Evolutionary conservation across 2,113 vertebrate genomes (phyloP).

Genomic region (Planiliza haematocheilus): DNA sequence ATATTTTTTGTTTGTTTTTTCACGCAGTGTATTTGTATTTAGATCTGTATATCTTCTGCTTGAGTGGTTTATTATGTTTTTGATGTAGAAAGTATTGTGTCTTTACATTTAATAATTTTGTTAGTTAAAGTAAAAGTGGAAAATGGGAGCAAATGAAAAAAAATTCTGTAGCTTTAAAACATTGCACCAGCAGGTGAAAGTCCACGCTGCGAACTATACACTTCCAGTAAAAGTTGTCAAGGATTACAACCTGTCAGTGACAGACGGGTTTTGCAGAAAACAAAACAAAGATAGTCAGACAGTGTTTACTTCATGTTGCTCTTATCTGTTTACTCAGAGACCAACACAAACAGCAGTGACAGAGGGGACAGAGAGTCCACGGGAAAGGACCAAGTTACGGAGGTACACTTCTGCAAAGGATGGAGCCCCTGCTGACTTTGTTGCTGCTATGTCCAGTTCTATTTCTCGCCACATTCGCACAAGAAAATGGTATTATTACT

Average conservation of each 20-base stretch:
- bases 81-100: too few species aligned
- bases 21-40: too few species aligned
- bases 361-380: slow-evolving; percentile 1
- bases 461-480: slow-evolving; percentile 12
- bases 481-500: slow-evolving; percentile 54
- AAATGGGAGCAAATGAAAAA: too few species aligned
- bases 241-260: slow-evolving; percentile 5
- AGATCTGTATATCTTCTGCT: too few species aligned
- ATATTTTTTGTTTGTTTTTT: too few species aligned
- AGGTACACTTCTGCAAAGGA: slow-evolving; percentile 27
- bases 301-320: slow-evolving; percentile 31
- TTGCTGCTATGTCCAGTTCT: slow-evolving; percentile 52
- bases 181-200: slow-evolving; percentile 18
- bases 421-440: slow-evolving; percentile 39
- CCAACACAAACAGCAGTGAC: slow-evolving; percentile 50
- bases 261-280: too few species aligned
- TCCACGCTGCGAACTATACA: slow-evolving; percentile 12
- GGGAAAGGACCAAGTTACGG: neutral
- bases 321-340: slow-evolving; percentile 64
- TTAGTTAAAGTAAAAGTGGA: too few species aligned
- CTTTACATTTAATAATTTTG: too few species aligned
- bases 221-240: slow-evolving; percentile 50
- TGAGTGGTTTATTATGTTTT: too few species aligned
- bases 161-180: too few species aligned
- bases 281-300: neutral